Conservation (phyloP, 2,113 vertebrate species). For the Campylomormyrus tamandua region DNA sequence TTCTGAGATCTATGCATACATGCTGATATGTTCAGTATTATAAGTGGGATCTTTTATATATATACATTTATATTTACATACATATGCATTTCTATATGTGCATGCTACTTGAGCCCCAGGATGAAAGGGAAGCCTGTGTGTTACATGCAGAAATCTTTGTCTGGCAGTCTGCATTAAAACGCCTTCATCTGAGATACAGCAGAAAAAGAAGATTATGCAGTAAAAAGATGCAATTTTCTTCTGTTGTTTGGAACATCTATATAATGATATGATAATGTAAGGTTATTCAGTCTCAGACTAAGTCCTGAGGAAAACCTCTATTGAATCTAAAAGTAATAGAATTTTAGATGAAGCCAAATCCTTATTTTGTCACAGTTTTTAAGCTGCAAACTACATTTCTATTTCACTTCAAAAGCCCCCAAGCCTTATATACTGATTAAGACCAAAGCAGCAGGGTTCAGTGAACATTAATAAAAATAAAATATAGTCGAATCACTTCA, state of each 20-base stretch:
- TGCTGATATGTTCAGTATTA: not conserved
- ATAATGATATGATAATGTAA: not conserved
- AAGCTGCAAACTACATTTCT: not conserved
- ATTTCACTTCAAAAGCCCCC: not conserved
- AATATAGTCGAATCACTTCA: no score
- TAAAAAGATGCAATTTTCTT: not conserved
- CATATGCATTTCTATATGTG: not conserved
- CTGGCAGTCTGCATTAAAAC: not conserved
- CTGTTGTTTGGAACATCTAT: not conserved
- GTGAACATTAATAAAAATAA: not conserved
- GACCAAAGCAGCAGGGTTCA: not conserved
- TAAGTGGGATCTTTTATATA: not conserved
- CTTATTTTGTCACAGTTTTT: not conserved
- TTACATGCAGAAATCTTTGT: not conserved
- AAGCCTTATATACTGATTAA: not conserved
- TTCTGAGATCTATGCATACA: not conserved
- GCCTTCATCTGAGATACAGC: not conserved
- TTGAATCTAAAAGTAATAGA: not conserved
- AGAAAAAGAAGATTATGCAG: not conserved
- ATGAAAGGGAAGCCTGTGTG: not conserved
- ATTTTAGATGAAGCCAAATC: not conserved
- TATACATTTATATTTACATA: not conserved
- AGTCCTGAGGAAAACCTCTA: not conserved
- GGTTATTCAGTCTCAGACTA: not conserved
- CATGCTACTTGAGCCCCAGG: not conserved